Evolutionary conservation across 2,888 invertebrate species (phyloP).

Genomic region (Melanotus villosus): DNA sequence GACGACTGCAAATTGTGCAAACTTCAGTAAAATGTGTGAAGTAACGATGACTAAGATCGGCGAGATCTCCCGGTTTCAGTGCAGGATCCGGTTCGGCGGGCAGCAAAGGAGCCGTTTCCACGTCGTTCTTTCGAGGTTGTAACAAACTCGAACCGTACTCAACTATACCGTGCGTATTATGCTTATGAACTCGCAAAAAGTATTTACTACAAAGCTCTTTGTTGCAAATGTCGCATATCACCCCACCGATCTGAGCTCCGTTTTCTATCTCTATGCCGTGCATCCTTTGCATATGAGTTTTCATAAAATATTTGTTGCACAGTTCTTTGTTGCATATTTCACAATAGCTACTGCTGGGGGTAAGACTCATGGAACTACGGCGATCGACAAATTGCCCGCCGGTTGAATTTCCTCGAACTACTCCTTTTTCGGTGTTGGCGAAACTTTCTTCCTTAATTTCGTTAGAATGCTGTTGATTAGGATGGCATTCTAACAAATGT

Average conservation of each 20-base stretch:
- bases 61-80: conserved; percentile 71
- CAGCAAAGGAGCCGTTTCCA: conserved; percentile 64
- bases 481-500: conserved; percentile 79
- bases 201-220: conserved; percentile 99
- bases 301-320: conserved; percentile 99
- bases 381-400: conserved; percentile 67
- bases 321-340: conserved; percentile 98
- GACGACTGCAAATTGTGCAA: conserved; percentile 88
- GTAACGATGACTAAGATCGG: conserved; percentile 75
- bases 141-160: conserved; percentile 77
- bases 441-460: conserved; percentile 61
- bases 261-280: conserved; percentile 96
- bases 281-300: conserved; percentile 99
- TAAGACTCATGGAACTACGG: conserved; percentile 74
- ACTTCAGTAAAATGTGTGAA: conserved; percentile 81
- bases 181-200: conserved; percentile 96
- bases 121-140: conserved; percentile 66
- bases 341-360: conserved; percentile 90
- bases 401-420: conserved; percentile 57
- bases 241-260: conserved; percentile 92
- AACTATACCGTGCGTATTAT: conserved; percentile 96
- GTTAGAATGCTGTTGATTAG: conserved; percentile 58
- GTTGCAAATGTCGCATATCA: conserved; percentile 97
- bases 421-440: conserved; percentile 68
- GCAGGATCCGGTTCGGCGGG: conserved; percentile 66